Base-by-base conservation (phyloP, 2,888 invertebrate genomes). In the Teinopalpus imperialis region DNA sequence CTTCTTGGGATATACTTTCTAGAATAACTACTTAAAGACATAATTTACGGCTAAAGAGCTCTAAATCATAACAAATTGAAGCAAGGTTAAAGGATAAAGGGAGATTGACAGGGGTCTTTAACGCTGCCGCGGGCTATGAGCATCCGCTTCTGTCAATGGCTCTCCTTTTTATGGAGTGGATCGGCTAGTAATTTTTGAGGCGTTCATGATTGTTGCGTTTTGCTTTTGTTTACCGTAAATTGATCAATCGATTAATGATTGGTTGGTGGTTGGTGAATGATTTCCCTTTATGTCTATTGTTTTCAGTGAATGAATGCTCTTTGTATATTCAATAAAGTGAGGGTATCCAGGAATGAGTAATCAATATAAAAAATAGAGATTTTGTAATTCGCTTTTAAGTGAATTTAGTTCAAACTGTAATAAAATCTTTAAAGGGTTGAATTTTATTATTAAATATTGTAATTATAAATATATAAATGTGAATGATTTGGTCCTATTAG, bases 21-120 rank as follows among this genome's bases (percentile, higher is more conserved):
- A n/a, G 8, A 35, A 23, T 18, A 20, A 34, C 12, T 2, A 24
- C 16, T 24, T 23, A 31, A 2, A 48, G 37, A 43, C 49, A 59
- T 43, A 43, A 43, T 40, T 48, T 37, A 49, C 47, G 34, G 52
- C 49, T 52, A 52, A 43, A 50, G 40, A 44, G 49, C 51, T 37
- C 54, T 48, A 60, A 69, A 74, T 76, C 76, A 79, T 79, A 79
- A 79, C 75, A 81, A 80, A 81, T 81, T 77, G 73, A 71, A 68
- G 63, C 57, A 62, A 73, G 46, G 76, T 75, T 74, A 73, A 66
- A 59, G 75, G 78, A 75, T 78, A 70, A 69, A 66, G 56, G 52
- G 59, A 71, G 77, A 81, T 79, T 80, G 80, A 80, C 81, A 77
- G 68, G 66, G 74, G 73, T 70, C 70, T 72, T 77, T 70, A 73